These are phyloP conservation scores for Euura lappo DNA, from an alignment of 1,140 invertebrate genomes.

Conservation along the genomic window DNA sequence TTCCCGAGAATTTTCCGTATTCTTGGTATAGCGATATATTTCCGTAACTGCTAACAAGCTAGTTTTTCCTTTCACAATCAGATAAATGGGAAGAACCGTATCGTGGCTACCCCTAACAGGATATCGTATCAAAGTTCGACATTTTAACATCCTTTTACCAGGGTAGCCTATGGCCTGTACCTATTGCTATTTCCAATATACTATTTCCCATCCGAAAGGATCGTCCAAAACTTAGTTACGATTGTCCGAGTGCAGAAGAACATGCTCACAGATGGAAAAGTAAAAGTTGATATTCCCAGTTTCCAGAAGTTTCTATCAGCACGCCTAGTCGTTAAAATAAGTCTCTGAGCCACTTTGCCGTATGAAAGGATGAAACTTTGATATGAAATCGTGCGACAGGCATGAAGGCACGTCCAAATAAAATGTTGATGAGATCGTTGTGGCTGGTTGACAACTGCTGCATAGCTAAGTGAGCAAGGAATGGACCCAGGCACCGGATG, in stretches of 20 bases:
- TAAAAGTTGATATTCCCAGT: not conserved
- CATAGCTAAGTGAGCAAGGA: too few relatives aligned
- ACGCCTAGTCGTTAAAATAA: not conserved
- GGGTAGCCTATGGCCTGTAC: not conserved
- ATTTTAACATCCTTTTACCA: conserved; percentile 4
- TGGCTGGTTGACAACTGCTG: too few relatives aligned
- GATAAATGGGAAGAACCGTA: not conserved
- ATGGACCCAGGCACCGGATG: too few relatives aligned
- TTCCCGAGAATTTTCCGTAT: not conserved
- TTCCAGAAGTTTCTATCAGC: not conserved
- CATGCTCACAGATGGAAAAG: not conserved
- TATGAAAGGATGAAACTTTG: too few relatives aligned
- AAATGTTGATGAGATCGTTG: too few relatives aligned
- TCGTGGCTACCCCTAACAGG: not conserved
- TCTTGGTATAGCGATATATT: not conserved
- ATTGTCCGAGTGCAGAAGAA: not conserved
- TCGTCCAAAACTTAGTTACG: not conserved
- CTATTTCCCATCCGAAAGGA: not conserved
- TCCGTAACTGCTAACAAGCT: not conserved
- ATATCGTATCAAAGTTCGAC: conserved; percentile 5
- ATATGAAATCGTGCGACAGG: too few relatives aligned
- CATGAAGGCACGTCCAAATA: too few relatives aligned
- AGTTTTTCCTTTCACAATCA: not conserved
- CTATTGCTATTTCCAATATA: not conserved
- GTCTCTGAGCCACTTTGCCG: too few relatives aligned